Percentiles rank a stretch among this genome's conserved stretches.
phyloP scores from a whole-genome alignment of 2,888 invertebrate species.

The Acanthopleura granulata region DNA sequence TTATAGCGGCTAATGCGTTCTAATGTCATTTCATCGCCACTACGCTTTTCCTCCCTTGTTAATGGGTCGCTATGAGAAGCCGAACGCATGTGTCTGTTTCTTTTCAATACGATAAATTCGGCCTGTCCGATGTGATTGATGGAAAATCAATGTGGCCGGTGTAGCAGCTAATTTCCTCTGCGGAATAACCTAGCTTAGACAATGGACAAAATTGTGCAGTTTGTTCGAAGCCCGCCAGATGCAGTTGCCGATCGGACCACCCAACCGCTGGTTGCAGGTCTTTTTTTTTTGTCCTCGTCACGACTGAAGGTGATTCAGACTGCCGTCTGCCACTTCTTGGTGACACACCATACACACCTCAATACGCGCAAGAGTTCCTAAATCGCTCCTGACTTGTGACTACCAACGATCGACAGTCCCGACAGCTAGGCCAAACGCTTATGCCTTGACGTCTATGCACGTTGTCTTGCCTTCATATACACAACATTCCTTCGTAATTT shows the following conservation, averaged over 20 bases:
- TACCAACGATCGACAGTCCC: too few species aligned
- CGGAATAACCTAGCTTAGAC: not conserved
- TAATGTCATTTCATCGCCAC: slow-evolving; percentile 16
- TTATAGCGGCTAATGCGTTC: slow-evolving; percentile 13
- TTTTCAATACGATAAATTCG: slow-evolving; percentile 17
- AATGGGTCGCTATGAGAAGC: slow-evolving; percentile 16
- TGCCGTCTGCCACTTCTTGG: too few species aligned
- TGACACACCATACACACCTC: too few species aligned
- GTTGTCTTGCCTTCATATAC: too few species aligned
- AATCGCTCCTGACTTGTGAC: too few species aligned
- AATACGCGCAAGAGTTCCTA: too few species aligned
- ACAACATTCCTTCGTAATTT: too few species aligned
- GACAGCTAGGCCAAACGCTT: too few species aligned
- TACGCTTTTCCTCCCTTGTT: slow-evolving; percentile 11
- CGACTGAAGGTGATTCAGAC: too few species aligned
- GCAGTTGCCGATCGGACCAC: not conserved
- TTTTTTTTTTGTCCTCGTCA: too few species aligned
- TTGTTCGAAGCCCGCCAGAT: not conserved
- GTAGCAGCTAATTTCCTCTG: slow-evolving; percentile 12
- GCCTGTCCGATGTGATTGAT: slow-evolving; percentile 11
- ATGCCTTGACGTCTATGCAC: too few species aligned
- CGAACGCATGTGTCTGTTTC: slow-evolving; percentile 16
- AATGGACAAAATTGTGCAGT: slow-evolving; percentile 13
- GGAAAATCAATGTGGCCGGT: not conserved
- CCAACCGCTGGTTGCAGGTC: too few species aligned